A percentile compares a stretch with the other conserved stretches of the same genome.
Conservation (phyloP, 92 coral and sea anemone genomes). For the Epizoanthus fatuus region DNA sequence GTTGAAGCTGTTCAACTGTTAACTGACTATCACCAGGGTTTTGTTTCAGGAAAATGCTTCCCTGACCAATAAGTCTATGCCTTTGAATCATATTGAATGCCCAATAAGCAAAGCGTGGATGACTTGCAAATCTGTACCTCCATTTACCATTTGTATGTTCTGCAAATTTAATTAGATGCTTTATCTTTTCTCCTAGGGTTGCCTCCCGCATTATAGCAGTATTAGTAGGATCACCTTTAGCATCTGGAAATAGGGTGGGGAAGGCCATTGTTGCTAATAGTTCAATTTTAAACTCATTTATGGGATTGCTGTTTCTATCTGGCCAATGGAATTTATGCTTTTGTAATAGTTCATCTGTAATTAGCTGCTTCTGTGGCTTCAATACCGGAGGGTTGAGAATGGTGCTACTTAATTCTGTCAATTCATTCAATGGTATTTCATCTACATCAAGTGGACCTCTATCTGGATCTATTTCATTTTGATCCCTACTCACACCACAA, state of each 20-base stretch:
- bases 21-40: conserved; percentile 67
- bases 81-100: conserved; percentile 80
- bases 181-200: conserved; percentile 71
- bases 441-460: not conserved
- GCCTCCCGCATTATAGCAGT: conserved; percentile 58
- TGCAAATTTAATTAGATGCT: conserved; percentile 72
- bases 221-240: conserved; percentile 83
- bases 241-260: conserved; percentile 81
- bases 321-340: not conserved
- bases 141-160: conserved; percentile 66
- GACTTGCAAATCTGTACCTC: conserved; percentile 77
- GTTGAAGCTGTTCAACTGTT: conserved; percentile 67
- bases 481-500: not conserved
- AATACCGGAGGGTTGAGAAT: not conserved
- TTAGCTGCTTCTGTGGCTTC: not conserved
- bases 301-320: not conserved
- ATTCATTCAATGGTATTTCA: no score
- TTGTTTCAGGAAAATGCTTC: conserved; percentile 73
- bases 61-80: conserved; percentile 74
- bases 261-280: conserved; percentile 82
- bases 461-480: not conserved
- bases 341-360: not conserved
- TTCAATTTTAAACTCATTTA: conserved; percentile 6
- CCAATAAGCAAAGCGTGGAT: conserved; percentile 84
- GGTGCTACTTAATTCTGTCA: not conserved